phyloP scores from a whole-genome alignment of 2,113 vertebrate genomes.

The Pterocles orientalis region DNA sequence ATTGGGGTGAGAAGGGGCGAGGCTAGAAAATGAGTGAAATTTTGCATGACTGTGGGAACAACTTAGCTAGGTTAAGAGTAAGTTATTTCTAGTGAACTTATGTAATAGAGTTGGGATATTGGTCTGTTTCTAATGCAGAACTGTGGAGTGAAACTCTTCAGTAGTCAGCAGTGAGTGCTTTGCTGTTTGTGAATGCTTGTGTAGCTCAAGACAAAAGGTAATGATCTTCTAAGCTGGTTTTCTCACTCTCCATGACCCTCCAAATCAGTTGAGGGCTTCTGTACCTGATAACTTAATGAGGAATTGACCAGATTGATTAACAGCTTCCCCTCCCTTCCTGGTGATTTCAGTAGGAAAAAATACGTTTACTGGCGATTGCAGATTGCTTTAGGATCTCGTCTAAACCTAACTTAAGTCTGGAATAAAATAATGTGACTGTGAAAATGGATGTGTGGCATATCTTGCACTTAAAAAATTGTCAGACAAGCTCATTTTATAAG shows the following conservation, averaged over 20 bases:
- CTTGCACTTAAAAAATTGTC: not conserved
- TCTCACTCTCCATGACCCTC: not conserved
- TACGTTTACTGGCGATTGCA: not conserved
- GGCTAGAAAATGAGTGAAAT: not conserved
- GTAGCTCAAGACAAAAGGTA: not conserved
- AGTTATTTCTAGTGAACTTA: not conserved
- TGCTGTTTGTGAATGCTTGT: not conserved
- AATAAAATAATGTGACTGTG: not conserved
- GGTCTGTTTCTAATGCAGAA: not conserved
- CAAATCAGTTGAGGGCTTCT: not conserved
- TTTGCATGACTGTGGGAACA: not conserved
- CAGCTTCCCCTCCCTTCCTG: not conserved
- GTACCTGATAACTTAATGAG: not conserved
- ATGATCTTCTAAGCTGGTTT: not conserved
- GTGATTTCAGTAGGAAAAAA: not conserved
- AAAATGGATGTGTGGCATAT: not conserved
- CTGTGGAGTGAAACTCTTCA: not conserved
- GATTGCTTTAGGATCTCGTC: not conserved
- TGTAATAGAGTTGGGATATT: not conserved
- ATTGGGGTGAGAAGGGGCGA: not conserved
- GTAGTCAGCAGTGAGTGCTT: rapidly evolving
- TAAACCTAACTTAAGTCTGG: not conserved
- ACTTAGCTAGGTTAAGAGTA: not conserved
- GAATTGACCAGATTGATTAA: not conserved
- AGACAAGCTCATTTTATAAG: not conserved